A percentile compares a stretch with the other conserved stretches of the same genome.
These are phyloP conservation scores for Heliconius sara DNA, from an alignment of 2,888 invertebrate species.

Conservation along the genomic window DNA sequence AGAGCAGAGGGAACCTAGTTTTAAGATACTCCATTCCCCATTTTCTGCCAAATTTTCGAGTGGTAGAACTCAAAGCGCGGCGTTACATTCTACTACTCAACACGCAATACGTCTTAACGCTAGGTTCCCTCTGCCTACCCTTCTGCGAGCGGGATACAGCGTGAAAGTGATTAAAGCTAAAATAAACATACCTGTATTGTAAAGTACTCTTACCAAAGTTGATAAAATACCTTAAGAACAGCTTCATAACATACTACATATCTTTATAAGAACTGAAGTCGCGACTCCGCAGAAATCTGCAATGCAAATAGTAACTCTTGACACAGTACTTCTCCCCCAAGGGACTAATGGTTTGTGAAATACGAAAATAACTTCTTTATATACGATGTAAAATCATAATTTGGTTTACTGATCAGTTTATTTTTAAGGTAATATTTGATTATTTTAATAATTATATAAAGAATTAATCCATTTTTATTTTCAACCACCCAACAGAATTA, in stretches of 20 bases:
- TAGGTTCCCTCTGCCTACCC: too few species aligned
- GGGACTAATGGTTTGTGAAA: constrained; percentile 11
- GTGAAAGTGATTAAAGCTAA: too few species aligned
- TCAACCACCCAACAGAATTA: too few species aligned
- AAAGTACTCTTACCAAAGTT: not conserved
- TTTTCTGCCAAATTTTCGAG: too few species aligned
- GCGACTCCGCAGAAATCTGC: constrained; percentile 13
- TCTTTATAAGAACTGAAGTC: constrained; percentile 6
- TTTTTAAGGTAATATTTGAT: not conserved
- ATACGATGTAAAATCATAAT: not conserved
- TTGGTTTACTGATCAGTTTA: not conserved
- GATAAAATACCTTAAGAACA: not conserved
- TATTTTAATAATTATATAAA: not conserved
- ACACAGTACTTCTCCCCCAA: constrained; percentile 1
- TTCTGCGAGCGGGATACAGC: too few species aligned
- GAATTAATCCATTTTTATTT: too few species aligned
- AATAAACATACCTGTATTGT: not conserved
- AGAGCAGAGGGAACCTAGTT: too few species aligned
- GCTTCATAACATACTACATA: not conserved
- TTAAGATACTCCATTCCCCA: too few species aligned
- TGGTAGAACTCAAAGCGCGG: too few species aligned
- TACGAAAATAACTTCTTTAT: not conserved
- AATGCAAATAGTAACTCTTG: constrained; percentile 23
- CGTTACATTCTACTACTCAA: too few species aligned
- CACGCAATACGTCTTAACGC: too few species aligned